A percentile compares a stretch with the other conserved stretches of the same genome.
These are phyloP conservation scores for Orthonyx spaldingii DNA, from an alignment of 2,113 vertebrate species.

Conservation along the genomic window DNA sequence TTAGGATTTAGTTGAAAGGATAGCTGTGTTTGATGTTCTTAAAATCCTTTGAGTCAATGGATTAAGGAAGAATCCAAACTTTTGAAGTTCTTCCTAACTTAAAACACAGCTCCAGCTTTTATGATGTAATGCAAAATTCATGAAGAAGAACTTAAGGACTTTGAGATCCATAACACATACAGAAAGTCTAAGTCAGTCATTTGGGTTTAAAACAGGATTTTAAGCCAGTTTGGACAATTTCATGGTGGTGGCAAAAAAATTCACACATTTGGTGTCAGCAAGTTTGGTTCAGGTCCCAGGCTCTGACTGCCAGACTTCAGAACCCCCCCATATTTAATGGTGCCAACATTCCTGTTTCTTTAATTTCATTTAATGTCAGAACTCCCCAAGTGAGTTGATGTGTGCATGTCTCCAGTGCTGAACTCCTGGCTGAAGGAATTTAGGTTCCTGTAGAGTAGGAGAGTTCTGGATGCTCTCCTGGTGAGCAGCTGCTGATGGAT, in stretches of 20 bases:
- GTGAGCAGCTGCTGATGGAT: not conserved
- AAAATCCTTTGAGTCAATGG: not conserved
- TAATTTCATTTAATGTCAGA: not conserved
- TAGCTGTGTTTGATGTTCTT: slow-evolving; percentile 20
- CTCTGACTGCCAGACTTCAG: not conserved
- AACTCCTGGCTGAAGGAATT: not conserved
- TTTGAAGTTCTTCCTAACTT: slow-evolving; percentile 10
- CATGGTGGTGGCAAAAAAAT: not conserved
- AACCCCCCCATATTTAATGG: not conserved
- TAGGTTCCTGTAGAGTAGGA: not conserved
- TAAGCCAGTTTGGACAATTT: not conserved
- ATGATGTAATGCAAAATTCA: not conserved
- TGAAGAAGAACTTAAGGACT: not conserved
- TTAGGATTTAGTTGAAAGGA: not conserved
- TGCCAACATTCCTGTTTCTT: not conserved
- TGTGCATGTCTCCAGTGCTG: not conserved
- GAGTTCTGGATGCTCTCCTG: not conserved
- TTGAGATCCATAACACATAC: not conserved
- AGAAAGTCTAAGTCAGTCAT: not conserved
- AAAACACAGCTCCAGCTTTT: not conserved
- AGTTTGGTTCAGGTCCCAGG: not conserved
- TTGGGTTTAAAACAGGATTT: not conserved
- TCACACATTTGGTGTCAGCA: not conserved
- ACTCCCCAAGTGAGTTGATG: not conserved
- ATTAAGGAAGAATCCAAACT: slow-evolving; percentile 1